These are phyloP conservation scores for Zeugodacus cucurbitae DNA, from an alignment of 1,140 invertebrate species.

Conservation along the genomic window DNA sequence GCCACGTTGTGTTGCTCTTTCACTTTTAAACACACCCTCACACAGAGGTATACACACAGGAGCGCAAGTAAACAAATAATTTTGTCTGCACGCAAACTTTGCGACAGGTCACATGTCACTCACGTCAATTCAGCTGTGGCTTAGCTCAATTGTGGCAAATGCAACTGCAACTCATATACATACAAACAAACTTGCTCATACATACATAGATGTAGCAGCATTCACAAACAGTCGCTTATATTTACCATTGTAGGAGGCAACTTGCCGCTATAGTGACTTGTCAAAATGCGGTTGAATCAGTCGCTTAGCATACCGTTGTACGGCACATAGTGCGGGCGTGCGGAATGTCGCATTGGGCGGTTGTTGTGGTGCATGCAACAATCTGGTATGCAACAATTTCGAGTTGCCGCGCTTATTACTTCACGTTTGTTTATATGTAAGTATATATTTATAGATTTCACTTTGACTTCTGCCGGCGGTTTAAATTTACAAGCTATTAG, in stretches of 20 bases:
- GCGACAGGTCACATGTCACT: constrained; percentile 37
- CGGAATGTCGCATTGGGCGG: no score
- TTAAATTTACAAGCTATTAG: no score
- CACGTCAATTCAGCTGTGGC: neutral
- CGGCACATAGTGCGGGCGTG: neutral
- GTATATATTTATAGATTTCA: no score
- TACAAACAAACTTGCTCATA: neutral
- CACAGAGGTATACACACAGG: no score
- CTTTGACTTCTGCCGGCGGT: no score
- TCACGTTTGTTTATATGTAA: no score
- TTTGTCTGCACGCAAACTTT: constrained; percentile 20
- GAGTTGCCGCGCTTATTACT: neutral
- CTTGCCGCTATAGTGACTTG: neutral
- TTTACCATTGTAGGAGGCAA: neutral
- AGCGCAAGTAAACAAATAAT: neutral
- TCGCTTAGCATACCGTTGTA: neutral
- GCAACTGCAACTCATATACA: neutral
- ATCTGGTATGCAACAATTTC: neutral
- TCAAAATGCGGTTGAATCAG: neutral
- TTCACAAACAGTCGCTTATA: neutral
- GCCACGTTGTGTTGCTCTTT: neutral
- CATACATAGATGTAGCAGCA: neutral
- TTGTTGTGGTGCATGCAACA: neutral
- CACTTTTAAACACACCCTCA: neutral
- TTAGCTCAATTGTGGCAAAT: neutral